Evolutionary conservation across 1,140 invertebrate genomes (phyloP).

Genomic region (Pogonomyrmex barbatus): DNA sequence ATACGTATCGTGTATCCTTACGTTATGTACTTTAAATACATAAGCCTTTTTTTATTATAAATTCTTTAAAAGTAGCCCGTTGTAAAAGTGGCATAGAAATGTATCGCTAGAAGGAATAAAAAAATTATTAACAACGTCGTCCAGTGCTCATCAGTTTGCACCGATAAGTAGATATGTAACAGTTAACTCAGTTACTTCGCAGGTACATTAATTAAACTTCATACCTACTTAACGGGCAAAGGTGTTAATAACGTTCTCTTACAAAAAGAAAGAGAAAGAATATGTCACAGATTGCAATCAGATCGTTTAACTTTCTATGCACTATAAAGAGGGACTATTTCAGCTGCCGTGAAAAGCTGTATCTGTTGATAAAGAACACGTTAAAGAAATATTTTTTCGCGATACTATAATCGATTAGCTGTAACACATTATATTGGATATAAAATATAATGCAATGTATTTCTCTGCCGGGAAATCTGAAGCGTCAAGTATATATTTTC

Average conservation of each 20-base stretch:
- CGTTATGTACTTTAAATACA: conserved; percentile 11
- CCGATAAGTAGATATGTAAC: conserved; percentile 41
- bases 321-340: conserved; percentile 43
- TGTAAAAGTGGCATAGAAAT: conserved; percentile 46
- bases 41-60: conserved; percentile 28
- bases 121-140: conserved; percentile 35
- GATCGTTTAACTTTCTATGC: conserved; percentile 32
- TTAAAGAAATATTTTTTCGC: background rate
- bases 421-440: background rate
- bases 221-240: conserved; percentile 45
- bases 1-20: conserved; percentile 52
- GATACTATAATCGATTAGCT: background rate
- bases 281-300: conserved; percentile 31
- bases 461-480: background rate
- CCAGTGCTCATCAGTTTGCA: conserved; percentile 33
- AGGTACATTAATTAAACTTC: conserved; percentile 59
- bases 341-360: background rate
- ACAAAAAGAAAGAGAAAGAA: conserved; percentile 17
- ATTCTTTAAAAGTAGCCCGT: conserved; percentile 53
- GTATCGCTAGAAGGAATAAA: conserved; percentile 21
- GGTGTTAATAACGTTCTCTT: conserved; percentile 20
- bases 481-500: background rate
- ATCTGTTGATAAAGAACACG: background rate
- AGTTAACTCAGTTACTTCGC: conserved; percentile 49
- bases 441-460: background rate